These are phyloP conservation scores for Spilogale gracilis DNA, from an alignment of 2,113 vertebrate species.

Conservation along the genomic window DNA sequence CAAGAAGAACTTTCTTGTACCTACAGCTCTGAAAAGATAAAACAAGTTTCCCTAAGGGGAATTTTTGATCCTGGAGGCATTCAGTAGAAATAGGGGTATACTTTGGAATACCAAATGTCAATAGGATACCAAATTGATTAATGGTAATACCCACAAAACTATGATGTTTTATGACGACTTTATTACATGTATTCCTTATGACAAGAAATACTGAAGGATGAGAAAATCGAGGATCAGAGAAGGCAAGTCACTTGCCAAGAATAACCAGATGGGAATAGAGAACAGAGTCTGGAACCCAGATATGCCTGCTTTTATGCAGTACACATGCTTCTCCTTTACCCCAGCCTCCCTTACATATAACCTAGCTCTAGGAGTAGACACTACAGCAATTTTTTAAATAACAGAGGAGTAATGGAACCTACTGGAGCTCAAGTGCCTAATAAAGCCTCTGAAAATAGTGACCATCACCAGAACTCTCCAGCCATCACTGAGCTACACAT, in stretches of 20 bases:
- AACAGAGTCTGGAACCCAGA: background rate
- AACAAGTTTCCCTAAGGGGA: background rate
- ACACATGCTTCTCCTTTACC: background rate
- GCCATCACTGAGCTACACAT: background rate
- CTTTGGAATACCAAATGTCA: background rate
- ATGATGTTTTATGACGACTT: background rate
- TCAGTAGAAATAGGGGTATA: background rate
- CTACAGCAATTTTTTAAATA: background rate
- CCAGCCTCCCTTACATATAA: background rate
- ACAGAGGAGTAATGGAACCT: background rate
- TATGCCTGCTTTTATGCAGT: background rate
- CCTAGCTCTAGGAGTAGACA: background rate
- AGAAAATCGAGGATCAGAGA: conserved; percentile 26
- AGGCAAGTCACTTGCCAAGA: background rate
- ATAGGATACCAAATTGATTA: conserved; percentile 35
- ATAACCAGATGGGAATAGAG: background rate
- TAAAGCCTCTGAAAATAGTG: background rate
- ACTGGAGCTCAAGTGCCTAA: background rate
- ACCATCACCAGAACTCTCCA: background rate
- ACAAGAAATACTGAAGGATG: background rate
- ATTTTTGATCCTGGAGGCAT: background rate
- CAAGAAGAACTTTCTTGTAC: background rate
- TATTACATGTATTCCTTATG: background rate
- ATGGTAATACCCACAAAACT: conserved; percentile 9
- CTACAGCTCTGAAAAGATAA: background rate